phyloP scores from a whole-genome alignment of 2,797 vertebrate genomes.

The Muscicapa comitata region DNA sequence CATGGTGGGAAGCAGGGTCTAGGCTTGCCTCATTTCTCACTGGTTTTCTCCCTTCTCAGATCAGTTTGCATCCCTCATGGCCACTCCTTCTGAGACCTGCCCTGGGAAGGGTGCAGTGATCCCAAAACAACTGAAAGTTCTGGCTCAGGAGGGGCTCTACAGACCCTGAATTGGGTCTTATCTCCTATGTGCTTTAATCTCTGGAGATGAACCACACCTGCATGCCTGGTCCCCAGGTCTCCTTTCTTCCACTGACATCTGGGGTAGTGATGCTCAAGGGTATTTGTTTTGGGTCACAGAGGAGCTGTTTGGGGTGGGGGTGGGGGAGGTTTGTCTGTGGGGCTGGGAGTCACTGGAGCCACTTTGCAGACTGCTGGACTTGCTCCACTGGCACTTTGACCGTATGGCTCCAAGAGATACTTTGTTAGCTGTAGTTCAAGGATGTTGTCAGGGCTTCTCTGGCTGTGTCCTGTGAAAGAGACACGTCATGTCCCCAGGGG shows the following conservation, averaged over 20 bases:
- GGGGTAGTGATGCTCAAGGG: not conserved
- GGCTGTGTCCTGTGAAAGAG: not conserved
- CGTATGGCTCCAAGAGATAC: not conserved
- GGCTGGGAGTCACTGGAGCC: not conserved
- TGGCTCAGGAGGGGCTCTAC: not conserved
- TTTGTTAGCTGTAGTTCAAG: not conserved
- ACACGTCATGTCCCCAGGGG: not conserved
- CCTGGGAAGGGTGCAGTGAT: not conserved
- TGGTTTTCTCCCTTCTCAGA: not conserved
- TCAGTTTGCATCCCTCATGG: not conserved
- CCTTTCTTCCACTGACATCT: not conserved
- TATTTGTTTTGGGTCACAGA: not conserved
- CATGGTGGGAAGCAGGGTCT: not conserved
- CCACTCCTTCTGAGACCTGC: not conserved
- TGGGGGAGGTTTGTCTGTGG: not conserved
- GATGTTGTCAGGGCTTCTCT: not conserved
- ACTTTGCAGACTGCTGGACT: fast-evolving
- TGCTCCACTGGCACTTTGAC: not conserved
- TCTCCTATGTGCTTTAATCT: not conserved
- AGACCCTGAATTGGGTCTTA: not conserved
- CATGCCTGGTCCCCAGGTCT: not conserved
- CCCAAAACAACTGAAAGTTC: not conserved
- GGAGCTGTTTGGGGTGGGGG: not conserved
- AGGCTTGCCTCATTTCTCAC: not conserved
- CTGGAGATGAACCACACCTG: fast-evolving